Conservation (phyloP, 1,140 invertebrate genomes). For the Lepidurus packardi region DNA sequence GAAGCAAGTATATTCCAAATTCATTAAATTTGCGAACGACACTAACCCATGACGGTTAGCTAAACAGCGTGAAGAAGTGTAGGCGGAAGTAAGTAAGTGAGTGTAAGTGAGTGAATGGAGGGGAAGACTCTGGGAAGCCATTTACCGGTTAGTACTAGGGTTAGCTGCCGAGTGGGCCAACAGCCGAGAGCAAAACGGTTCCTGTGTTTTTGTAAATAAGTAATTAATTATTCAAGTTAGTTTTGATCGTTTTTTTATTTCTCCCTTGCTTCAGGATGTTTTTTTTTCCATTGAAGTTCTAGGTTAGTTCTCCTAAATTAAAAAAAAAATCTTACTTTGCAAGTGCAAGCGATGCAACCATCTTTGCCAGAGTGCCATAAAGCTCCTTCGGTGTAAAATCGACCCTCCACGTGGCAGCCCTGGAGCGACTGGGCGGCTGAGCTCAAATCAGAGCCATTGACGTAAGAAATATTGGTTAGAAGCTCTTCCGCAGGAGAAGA, state of each 20-base stretch:
- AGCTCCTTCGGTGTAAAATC: slow-evolving; percentile 56
- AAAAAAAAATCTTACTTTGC: slow-evolving; percentile 56
- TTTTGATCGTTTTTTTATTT: not conserved
- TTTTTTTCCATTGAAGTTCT: too few relatives aligned
- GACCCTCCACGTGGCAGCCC: slow-evolving; percentile 56
- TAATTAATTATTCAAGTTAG: not conserved
- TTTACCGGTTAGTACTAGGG: slow-evolving; percentile 19
- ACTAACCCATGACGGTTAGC: too few relatives aligned
- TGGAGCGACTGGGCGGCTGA: slow-evolving; percentile 38
- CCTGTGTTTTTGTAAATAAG: not conserved
- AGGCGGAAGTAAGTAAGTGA: not conserved
- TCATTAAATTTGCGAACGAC: too few relatives aligned
- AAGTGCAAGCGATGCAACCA: slow-evolving; percentile 67
- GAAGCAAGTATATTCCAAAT: too few relatives aligned
- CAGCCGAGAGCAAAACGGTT: slow-evolving; percentile 1
- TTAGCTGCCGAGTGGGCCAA: slow-evolving; percentile 13
- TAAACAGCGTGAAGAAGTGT: too few relatives aligned
- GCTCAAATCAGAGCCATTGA: slow-evolving; percentile 40
- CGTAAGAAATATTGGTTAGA: slow-evolving; percentile 32
- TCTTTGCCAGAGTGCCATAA: slow-evolving; percentile 57
- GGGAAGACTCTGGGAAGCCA: not conserved
- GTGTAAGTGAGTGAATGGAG: slow-evolving; percentile 1
- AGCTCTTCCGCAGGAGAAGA: slow-evolving; percentile 31
- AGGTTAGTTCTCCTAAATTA: too few relatives aligned
- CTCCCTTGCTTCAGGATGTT: too few relatives aligned